Conservation (phyloP, 2,113 vertebrate species). For the Ictidomys tridecemlineatus region DNA sequence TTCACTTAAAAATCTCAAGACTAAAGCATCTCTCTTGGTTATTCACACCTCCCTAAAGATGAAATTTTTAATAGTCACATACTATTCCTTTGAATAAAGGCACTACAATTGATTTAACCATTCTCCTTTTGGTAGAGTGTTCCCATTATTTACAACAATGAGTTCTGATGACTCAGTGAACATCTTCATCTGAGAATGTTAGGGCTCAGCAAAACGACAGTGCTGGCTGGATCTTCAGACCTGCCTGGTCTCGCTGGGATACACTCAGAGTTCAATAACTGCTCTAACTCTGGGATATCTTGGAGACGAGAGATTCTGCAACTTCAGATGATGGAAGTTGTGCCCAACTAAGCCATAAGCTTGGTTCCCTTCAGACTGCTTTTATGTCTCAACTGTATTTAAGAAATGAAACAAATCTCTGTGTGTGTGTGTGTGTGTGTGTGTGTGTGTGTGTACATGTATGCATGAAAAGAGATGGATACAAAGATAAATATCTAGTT, state of each 20-base stretch:
- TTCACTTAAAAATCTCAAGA: background rate
- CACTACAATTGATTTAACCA: background rate
- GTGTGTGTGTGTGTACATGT: background rate
- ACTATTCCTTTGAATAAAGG: background rate
- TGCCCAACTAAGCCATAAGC: background rate
- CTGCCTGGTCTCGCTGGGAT: background rate
- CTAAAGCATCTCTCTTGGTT: background rate
- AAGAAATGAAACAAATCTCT: background rate
- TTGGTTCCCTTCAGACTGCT: background rate
- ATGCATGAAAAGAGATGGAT: background rate
- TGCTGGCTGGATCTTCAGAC: background rate
- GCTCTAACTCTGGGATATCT: rapidly evolving
- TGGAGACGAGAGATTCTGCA: background rate
- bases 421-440: background rate
- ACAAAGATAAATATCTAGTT: background rate
- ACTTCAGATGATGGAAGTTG: background rate
- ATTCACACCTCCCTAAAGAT: background rate
- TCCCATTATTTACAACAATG: background rate
- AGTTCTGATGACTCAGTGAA: background rate
- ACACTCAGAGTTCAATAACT: background rate
- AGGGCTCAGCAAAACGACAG: background rate
- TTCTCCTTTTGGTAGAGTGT: background rate
- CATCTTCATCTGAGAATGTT: background rate
- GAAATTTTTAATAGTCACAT: background rate
- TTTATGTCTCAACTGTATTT: background rate